Conservation (phyloP, 30 jellyfish, hydroid and myxozoan genomes). For the Turritopsis rubra region DNA sequence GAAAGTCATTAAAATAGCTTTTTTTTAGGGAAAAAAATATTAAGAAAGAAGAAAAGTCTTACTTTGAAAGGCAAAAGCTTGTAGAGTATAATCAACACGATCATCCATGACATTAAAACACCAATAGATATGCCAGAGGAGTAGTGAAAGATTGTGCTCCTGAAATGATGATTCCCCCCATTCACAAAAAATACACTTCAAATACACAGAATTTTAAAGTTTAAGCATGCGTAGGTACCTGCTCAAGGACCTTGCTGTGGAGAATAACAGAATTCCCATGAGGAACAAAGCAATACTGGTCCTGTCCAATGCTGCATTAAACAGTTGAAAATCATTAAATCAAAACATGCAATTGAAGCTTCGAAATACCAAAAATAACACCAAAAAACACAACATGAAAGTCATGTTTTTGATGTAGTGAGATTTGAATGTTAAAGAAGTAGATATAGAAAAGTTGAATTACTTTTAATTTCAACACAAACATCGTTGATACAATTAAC, state of each 20-base stretch:
- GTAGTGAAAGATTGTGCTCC: constrained; percentile 63
- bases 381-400: not conserved
- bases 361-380: too few species aligned
- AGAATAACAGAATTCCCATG: not conserved
- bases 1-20: too few species aligned
- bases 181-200: not conserved
- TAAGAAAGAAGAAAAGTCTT: too few species aligned
- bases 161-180: too few species aligned
- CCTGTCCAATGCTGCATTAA: not conserved
- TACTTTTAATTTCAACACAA: not conserved
- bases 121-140: constrained; percentile 77
- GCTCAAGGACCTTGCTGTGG: not conserved
- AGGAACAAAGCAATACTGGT: not conserved
- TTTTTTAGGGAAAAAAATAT: too few species aligned
- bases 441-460: not conserved
- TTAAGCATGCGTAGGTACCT: not conserved
- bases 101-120: constrained; percentile 66
- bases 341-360: too few species aligned
- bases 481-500: not conserved
- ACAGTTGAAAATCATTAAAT: not conserved
- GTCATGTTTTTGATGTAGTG: not conserved
- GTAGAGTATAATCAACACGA: constrained; percentile 36
- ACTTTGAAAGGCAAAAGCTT: constrained; percentile 74
- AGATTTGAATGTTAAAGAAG: not conserved
- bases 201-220: not conserved